Conservation (phyloP, 2,797 vertebrate species). For the Acipenser oxyrinchus region DNA sequence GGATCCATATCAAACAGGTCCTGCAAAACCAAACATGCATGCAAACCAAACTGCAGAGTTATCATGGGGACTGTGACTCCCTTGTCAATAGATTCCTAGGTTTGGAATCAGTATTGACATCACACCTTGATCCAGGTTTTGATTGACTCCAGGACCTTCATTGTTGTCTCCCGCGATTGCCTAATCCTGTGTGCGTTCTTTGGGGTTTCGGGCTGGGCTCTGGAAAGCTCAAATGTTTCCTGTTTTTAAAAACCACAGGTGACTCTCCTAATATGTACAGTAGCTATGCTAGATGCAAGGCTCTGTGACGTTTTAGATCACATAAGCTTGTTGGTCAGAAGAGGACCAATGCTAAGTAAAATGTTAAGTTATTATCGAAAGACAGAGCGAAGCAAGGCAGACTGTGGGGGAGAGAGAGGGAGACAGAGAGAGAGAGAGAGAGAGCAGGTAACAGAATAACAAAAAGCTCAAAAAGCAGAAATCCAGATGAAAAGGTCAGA, state of each 20-base stretch:
- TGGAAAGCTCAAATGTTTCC: conserved; percentile 41
- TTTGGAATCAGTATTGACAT: too few species aligned
- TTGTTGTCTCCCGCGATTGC: too few species aligned
- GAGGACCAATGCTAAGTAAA: conserved; percentile 71
- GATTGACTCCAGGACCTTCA: too few species aligned
- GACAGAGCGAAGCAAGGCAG: conserved; percentile 18
- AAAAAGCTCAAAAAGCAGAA: not conserved
- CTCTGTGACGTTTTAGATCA: conserved; percentile 72
- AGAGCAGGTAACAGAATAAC: conserved; percentile 63
- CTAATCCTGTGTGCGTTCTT: too few species aligned
- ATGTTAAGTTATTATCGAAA: conserved; percentile 70
- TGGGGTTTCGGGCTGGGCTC: conserved; percentile 39
- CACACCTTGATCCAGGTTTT: too few species aligned
- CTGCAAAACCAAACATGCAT: too few species aligned
- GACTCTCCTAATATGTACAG: conserved; percentile 64
- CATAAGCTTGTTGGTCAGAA: conserved; percentile 66
- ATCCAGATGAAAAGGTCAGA: not conserved
- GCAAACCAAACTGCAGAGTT: too few species aligned
- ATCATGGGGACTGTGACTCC: too few species aligned
- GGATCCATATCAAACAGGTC: too few species aligned
- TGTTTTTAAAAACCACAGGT: conserved; percentile 60
- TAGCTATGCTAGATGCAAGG: conserved; percentile 63
- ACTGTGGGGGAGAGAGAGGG: conserved; percentile 43
- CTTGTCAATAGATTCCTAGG: too few species aligned
- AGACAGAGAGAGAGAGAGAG: conserved; percentile 42